Percentiles rank a stretch among this genome's conserved stretches.
These are phyloP conservation scores for Contarinia nasturtii DNA, from an alignment of 1,140 invertebrate genomes.

Conservation along the genomic window DNA sequence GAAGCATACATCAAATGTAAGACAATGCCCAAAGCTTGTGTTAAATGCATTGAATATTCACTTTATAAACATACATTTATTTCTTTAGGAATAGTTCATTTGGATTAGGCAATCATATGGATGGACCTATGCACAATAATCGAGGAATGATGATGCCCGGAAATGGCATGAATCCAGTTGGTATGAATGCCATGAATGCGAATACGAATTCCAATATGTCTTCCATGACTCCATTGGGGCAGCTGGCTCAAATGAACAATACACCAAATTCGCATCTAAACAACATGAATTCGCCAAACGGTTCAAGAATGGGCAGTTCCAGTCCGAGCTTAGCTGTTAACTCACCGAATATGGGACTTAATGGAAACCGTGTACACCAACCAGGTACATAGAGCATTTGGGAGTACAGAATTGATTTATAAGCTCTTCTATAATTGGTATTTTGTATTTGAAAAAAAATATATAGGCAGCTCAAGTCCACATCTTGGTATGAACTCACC, in stretches of 20 bases:
- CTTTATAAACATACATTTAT: no score
- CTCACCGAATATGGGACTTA: conserved; percentile 28
- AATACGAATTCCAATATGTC: conserved; percentile 10
- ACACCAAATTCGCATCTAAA: background rate
- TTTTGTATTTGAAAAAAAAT: no score
- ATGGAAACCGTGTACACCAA: background rate
- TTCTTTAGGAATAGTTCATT: no score
- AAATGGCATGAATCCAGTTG: conserved; percentile 36
- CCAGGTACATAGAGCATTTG: no score
- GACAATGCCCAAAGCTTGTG: no score
- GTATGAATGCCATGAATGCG: conserved; percentile 35
- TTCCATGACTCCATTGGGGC: conserved; percentile 6
- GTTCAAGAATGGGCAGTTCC: conserved; percentile 3
- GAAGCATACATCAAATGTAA: no score
- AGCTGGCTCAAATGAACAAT: conserved; percentile 3
- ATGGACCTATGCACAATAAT: conserved; percentile 23
- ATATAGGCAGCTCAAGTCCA: no score
- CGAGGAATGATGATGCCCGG: conserved; percentile 34
- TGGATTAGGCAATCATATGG: conserved; percentile 16
- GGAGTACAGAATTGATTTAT: no score
- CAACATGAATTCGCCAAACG: conserved; percentile 6
- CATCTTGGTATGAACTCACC: no score
- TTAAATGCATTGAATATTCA: no score
- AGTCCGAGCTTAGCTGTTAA: conserved; percentile 27
- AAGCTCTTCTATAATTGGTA: no score